Conservation (phyloP, 2,888 invertebrate genomes). For the Drosophila longiperda region DNA sequence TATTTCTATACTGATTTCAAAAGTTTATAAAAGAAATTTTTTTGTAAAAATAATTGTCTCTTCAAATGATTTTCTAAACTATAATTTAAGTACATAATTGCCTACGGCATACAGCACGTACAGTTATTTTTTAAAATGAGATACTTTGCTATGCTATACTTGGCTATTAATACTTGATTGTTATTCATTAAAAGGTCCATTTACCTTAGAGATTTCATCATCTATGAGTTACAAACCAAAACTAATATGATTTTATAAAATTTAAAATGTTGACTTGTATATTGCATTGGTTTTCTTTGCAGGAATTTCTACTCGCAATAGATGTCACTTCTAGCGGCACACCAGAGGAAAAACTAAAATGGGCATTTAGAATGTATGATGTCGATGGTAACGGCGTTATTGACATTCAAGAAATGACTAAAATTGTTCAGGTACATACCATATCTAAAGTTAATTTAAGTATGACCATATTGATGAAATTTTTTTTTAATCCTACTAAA, state of each 20-base stretch:
- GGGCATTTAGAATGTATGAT: constrained; percentile 99
- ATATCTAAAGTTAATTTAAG: neutral
- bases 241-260: neutral
- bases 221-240: neutral
- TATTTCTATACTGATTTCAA: too few species aligned
- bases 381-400: constrained; percentile 99
- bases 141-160: too few species aligned
- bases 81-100: neutral
- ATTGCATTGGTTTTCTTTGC: constrained; percentile 10
- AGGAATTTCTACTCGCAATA: constrained; percentile 98
- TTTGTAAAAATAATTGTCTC: neutral
- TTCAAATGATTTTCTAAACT: neutral
- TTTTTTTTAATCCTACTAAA: neutral
- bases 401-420: constrained; percentile 99
- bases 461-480: neutral
- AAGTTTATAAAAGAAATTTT: neutral
- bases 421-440: constrained; percentile 95
- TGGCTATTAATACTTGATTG: too few species aligned
- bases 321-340: constrained; percentile 99
- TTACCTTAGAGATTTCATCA: neutral
- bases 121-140: too few species aligned
- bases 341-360: constrained; percentile 98
- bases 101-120: too few species aligned
- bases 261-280: neutral
- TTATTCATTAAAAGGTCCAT: neutral